These are phyloP conservation scores for Teleogryllus occipitalis DNA, from an alignment of 1,140 invertebrate species.

Conservation along the genomic window DNA sequence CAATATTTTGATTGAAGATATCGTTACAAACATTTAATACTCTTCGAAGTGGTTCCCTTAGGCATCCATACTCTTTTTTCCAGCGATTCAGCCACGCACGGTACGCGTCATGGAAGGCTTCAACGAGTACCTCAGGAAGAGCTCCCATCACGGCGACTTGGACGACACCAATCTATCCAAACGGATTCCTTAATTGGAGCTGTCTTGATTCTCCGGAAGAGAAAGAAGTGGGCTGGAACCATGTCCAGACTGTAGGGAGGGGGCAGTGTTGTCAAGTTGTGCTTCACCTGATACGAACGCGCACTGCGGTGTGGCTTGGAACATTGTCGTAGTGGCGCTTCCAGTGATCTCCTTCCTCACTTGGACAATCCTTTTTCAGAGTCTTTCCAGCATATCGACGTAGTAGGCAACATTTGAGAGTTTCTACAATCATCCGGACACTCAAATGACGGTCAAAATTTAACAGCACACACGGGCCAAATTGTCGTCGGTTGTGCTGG, in stretches of 20 bases:
- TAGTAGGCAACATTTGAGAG: no score
- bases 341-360: constrained; percentile 14
- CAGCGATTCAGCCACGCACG: constrained; percentile 8
- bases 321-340: constrained; percentile 10
- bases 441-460: constrained; percentile 11
- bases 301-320: constrained; percentile 5
- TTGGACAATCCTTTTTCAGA: constrained; percentile 7
- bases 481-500: neutral
- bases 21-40: neutral
- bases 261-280: constrained; percentile 12
- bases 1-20: no score
- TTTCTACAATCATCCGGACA: neutral
- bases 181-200: neutral
- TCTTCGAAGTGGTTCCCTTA: constrained; percentile 23
- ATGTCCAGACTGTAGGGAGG: neutral
- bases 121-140: neutral
- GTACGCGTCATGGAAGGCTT: constrained; percentile 15
- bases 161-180: neutral
- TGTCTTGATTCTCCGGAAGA: constrained; percentile 10
- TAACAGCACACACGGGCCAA: neutral
- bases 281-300: neutral
- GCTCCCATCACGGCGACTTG: neutral
- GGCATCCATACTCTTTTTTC: constrained; percentile 23
- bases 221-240: neutral
- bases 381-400: no score